Conservation (phyloP, 1,140 invertebrate species). For the Stegodyphus dumicola region DNA sequence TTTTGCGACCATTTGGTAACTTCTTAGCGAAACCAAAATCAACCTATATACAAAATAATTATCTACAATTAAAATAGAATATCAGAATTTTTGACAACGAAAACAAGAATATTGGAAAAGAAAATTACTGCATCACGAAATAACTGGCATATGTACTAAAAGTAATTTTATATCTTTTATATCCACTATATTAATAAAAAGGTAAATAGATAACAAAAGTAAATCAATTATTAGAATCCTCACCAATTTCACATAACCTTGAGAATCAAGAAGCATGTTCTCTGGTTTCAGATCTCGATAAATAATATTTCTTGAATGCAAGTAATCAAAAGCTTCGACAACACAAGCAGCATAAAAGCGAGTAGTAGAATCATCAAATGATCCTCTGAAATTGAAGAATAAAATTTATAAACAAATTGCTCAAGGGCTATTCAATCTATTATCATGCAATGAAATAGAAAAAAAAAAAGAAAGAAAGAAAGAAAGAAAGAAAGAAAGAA, state of each 20-base stretch:
- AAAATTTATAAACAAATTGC: neutral
- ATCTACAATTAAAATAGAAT: neutral
- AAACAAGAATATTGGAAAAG: neutral
- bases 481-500: too few relatives aligned
- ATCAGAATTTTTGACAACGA: neutral
- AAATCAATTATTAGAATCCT: neutral
- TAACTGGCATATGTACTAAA: neutral
- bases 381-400: constrained; percentile 69
- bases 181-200: too few relatives aligned
- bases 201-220: too few relatives aligned
- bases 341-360: constrained; percentile 92
- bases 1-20: constrained; percentile 82
- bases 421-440: too few relatives aligned
- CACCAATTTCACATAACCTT: constrained; percentile 87
- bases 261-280: constrained; percentile 86
- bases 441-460: neutral
- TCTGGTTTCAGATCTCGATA: constrained; percentile 97
- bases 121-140: neutral
- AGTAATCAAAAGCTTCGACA: constrained; percentile 88
- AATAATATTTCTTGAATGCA: constrained; percentile 86
- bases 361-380: constrained; percentile 85
- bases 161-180: too few relatives aligned
- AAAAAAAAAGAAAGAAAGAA: neutral
- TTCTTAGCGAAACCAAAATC: constrained; percentile 97
- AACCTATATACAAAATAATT: constrained; percentile 69